These are phyloP conservation scores for Catharus minimus DNA, from an alignment of 2,113 vertebrate genomes.

Conservation along the genomic window DNA sequence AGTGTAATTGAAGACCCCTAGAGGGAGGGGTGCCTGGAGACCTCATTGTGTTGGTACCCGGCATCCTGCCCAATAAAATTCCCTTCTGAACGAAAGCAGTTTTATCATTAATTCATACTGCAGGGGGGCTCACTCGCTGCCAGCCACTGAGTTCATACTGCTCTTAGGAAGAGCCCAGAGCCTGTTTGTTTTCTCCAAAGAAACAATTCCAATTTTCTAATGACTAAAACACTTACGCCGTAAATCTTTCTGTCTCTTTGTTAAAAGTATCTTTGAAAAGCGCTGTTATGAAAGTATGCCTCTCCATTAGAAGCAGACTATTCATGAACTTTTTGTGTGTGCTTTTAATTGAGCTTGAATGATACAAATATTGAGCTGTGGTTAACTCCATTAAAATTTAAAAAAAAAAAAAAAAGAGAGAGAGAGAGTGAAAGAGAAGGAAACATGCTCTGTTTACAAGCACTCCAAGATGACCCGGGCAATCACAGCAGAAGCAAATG, in stretches of 20 bases:
- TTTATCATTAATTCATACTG: slow-evolving; percentile 69
- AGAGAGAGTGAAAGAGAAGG: background rate
- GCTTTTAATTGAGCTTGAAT: slow-evolving; percentile 52
- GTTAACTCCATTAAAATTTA: background rate
- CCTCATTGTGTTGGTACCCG: slow-evolving; percentile 59
- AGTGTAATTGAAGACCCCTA: slow-evolving; percentile 74
- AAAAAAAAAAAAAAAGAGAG: background rate
- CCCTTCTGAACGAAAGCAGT: slow-evolving; percentile 56
- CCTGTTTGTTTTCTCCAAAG: slow-evolving; percentile 52
- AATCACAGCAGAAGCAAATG: background rate
- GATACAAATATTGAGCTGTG: slow-evolving; percentile 45
- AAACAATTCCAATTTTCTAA: slow-evolving; percentile 46
- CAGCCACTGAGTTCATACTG: slow-evolving; percentile 30
- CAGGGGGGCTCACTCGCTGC: slow-evolving; percentile 33
- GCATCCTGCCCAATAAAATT: slow-evolving; percentile 69
- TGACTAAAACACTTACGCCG: slow-evolving; percentile 33
- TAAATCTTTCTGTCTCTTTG: slow-evolving; percentile 32
- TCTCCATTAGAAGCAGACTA: slow-evolving; percentile 53
- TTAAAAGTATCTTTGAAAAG: slow-evolving; percentile 62
- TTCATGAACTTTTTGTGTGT: slow-evolving; percentile 26
- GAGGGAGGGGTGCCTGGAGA: slow-evolving; percentile 67
- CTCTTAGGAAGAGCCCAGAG: slow-evolving; percentile 44
- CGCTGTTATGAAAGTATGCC: background rate
- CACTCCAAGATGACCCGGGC: background rate
- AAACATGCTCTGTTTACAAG: background rate